Percentiles rank a stretch among this genome's conserved stretches.
Conservation (phyloP, 2,888 invertebrate species). For the Julus scandinavius region DNA sequence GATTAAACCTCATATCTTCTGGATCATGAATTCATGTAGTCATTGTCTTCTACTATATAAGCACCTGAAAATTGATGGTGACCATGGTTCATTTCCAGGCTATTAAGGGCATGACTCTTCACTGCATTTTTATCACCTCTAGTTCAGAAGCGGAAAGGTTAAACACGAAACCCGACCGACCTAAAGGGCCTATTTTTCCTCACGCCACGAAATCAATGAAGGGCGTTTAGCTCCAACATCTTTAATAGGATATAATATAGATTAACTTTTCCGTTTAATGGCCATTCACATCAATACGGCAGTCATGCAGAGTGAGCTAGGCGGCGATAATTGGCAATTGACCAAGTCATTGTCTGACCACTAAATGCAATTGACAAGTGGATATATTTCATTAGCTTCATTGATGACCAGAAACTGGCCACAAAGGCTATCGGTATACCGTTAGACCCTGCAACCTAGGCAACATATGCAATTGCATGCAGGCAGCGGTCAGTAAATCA, state of each 20-base stretch:
- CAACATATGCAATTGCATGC: background rate
- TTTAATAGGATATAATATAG: constrained; percentile 38
- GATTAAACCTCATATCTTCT: background rate
- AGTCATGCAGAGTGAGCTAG: constrained; percentile 36
- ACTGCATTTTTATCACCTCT: background rate
- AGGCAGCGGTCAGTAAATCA: background rate
- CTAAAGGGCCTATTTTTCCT: constrained; percentile 11
- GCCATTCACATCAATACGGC: constrained; percentile 44
- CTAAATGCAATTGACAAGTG: constrained; percentile 47
- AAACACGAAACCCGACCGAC: background rate
- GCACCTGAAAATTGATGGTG: background rate
- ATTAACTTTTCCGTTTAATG: constrained; percentile 45
- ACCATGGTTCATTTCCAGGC: background rate
- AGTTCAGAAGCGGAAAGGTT: background rate
- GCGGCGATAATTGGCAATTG: constrained; percentile 52
- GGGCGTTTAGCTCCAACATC: constrained; percentile 38
- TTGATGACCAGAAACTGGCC: constrained; percentile 34
- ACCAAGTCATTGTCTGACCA: constrained; percentile 49
- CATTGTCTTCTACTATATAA: background rate
- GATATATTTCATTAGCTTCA: constrained; percentile 42
- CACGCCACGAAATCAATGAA: background rate
- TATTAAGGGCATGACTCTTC: constrained; percentile 4
- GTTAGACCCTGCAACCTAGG: background rate
- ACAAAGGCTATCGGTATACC: background rate
- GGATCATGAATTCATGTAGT: background rate